These are phyloP conservation scores for Hoplodrina ambigua DNA, from an alignment of 2,888 invertebrate species.

Conservation along the genomic window DNA sequence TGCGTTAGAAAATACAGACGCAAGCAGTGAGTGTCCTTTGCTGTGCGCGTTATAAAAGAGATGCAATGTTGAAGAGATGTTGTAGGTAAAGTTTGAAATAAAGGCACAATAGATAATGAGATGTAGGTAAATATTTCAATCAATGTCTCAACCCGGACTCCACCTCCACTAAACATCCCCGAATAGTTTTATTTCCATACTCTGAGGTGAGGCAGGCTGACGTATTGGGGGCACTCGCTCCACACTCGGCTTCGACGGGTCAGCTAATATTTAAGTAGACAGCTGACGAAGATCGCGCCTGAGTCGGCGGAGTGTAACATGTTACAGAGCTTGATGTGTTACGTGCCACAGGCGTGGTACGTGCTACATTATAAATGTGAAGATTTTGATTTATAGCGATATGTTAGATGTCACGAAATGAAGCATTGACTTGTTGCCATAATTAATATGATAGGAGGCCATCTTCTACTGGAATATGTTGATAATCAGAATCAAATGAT, in stretches of 20 bases:
- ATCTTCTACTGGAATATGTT: too few species aligned
- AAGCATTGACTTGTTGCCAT: neutral
- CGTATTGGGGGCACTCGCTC: constrained; percentile 34
- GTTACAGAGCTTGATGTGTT: constrained; percentile 10
- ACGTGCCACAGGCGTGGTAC: neutral
- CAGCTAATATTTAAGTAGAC: constrained; percentile 38
- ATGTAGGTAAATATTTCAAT: constrained; percentile 12
- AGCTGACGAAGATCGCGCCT: constrained; percentile 42
- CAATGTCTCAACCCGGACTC: neutral
- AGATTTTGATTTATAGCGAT: neutral
- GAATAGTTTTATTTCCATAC: constrained; percentile 37
- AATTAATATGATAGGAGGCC: too few species aligned
- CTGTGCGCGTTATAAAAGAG: too few species aligned
- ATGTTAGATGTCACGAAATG: neutral
- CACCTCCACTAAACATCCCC: constrained; percentile 7
- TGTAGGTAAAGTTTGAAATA: too few species aligned
- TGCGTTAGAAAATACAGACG: too few species aligned
- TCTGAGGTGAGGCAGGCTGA: constrained; percentile 4
- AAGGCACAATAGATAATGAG: too few species aligned
- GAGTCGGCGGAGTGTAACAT: constrained; percentile 1
- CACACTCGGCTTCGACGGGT: constrained; percentile 6
- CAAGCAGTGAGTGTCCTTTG: too few species aligned
- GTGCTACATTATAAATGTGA: neutral
- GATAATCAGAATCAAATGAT: too few species aligned
- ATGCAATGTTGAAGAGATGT: too few species aligned